Conservation (phyloP, 2,113 vertebrate genomes). For the Stictonetta naevosa region DNA sequence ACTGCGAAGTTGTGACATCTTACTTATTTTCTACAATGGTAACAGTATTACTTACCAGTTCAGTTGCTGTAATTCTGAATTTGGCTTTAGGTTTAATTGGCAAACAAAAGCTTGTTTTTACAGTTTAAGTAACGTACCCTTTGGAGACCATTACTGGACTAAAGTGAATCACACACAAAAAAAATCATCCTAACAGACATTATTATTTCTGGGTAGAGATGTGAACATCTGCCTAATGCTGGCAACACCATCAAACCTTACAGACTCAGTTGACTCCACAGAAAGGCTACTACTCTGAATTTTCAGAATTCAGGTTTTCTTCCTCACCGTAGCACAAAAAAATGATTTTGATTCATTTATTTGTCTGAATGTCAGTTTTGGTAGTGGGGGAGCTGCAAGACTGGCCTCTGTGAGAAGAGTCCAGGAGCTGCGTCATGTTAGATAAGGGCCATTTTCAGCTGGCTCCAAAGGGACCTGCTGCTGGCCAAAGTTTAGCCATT, state of each 20-base stretch:
- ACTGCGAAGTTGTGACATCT: neutral
- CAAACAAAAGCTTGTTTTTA: neutral
- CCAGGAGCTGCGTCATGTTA: too few species aligned
- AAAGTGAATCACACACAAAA: neutral
- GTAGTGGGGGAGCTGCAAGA: too few species aligned
- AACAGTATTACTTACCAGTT: neutral
- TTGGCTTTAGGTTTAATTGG: neutral
- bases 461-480: too few species aligned
- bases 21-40: rapidly evolving
- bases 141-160: neutral
- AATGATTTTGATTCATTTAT: neutral
- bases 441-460: too few species aligned
- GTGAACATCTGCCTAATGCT: neutral
- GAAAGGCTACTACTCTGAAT: neutral
- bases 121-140: neutral
- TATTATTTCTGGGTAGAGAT: neutral
- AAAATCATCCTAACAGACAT: neutral
- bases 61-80: neutral
- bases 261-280: neutral
- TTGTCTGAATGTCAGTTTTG: neutral
- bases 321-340: neutral
- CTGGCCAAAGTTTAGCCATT: too few species aligned
- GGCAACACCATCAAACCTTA: neutral
- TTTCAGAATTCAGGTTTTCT: neutral
- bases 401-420: too few species aligned